phyloP scores from a whole-genome alignment of 2,113 vertebrate species.

The Rattus rattus region DNA sequence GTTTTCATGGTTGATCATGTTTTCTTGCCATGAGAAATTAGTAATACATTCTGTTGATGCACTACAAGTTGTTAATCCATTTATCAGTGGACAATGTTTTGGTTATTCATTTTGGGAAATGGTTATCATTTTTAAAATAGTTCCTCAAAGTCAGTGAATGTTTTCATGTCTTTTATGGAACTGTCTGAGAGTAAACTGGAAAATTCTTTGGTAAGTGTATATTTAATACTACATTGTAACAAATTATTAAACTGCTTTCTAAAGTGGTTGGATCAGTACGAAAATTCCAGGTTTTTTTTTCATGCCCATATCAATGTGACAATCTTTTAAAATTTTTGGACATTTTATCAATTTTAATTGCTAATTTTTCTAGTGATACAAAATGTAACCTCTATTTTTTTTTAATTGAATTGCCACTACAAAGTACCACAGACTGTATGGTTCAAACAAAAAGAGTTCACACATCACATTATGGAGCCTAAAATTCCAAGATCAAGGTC shows the following conservation, averaged over 20 bases:
- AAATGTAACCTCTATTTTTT: not conserved
- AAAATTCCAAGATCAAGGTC: not conserved
- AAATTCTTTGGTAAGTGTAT: not conserved
- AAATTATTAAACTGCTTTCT: conserved; percentile 16
- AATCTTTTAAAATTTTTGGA: conserved; percentile 1
- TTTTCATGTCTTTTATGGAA: conserved; percentile 54
- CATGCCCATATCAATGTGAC: not conserved
- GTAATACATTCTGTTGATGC: not conserved
- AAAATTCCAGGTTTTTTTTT: not conserved
- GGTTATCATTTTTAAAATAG: not conserved
- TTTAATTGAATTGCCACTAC: not conserved
- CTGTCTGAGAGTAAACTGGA: conserved; percentile 6
- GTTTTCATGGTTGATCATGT: not conserved
- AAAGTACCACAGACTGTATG: too few species aligned
- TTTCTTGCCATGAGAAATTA: not conserved
- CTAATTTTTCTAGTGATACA: not conserved
- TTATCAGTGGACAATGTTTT: conserved; percentile 8
- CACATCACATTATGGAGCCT: not conserved
- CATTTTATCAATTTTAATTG: conserved; percentile 17
- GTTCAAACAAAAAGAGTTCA: not conserved
- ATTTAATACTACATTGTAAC: not conserved
- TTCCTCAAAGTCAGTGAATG: not conserved
- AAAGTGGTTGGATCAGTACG: not conserved
- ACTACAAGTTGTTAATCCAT: not conserved
- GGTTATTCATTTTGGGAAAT: conserved; percentile 27